Conservation (phyloP, 2,113 vertebrate genomes). For the Lontra canadensis region DNA sequence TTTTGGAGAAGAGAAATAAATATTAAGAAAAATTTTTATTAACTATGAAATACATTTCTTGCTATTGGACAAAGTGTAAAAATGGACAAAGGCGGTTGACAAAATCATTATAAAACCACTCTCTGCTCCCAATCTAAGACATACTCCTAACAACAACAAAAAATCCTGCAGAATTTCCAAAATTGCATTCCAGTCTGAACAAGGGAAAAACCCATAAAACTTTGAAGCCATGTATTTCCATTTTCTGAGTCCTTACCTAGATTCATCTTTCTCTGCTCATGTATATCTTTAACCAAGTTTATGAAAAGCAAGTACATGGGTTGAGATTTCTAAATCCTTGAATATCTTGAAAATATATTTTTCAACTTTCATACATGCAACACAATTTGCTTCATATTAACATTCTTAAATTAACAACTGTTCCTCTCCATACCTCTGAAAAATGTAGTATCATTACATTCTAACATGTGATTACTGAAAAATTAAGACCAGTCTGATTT, state of each 20-base stretch:
- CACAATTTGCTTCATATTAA: background rate
- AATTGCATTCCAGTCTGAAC: background rate
- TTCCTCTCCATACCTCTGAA: background rate
- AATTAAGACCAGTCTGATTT: background rate
- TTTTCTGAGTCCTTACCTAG: background rate
- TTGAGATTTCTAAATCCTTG: background rate
- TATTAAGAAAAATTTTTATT: background rate
- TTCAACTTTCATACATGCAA: background rate
- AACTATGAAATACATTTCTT: constrained; percentile 9
- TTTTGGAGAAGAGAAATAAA: background rate
- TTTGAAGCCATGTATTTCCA: background rate
- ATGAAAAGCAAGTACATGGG: background rate
- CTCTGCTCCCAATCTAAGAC: background rate
- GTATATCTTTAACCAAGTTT: background rate
- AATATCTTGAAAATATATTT: background rate
- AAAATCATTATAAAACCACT: background rate
- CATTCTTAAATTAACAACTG: background rate
- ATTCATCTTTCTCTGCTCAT: background rate
- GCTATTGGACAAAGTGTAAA: background rate
- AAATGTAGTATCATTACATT: background rate
- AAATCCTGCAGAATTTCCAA: background rate
- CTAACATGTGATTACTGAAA: background rate
- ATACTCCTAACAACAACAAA: background rate
- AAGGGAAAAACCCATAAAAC: background rate
- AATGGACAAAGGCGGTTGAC: background rate